phyloP scores from a whole-genome alignment of 2,888 invertebrate species.

The Slavum lentiscoides region DNA sequence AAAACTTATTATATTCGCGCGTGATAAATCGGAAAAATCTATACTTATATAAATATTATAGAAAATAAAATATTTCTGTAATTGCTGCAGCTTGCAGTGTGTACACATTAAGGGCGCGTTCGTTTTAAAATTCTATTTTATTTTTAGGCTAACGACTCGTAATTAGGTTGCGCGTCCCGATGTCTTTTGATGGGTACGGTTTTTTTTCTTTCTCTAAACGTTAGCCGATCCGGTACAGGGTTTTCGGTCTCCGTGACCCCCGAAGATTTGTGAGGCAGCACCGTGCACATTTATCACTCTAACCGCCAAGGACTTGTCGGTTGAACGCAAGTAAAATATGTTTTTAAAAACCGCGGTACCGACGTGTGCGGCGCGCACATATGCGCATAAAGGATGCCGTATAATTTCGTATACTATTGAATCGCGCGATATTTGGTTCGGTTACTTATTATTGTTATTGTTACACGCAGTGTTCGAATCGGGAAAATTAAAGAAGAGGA shows the following conservation, averaged over 20 bases:
- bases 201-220: constrained; percentile 36
- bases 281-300: constrained; percentile 43
- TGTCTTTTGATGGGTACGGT: constrained; percentile 40
- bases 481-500: too few relatives aligned
- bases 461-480: background rate
- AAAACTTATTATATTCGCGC: too few relatives aligned
- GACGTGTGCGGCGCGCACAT: background rate
- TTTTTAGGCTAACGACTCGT: constrained; percentile 40
- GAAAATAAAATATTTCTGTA: too few relatives aligned
- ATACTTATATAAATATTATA: too few relatives aligned
- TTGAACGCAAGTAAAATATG: constrained; percentile 17
- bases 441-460: background rate
- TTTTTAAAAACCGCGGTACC: too few relatives aligned
- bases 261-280: constrained; percentile 31
- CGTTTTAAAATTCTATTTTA: constrained; percentile 14
- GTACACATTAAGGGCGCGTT: background rate
- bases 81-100: background rate
- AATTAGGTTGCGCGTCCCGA: constrained; percentile 44
- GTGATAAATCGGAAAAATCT: too few relatives aligned
- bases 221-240: constrained; percentile 20
- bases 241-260: constrained; percentile 31
- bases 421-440: background rate
- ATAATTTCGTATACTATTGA: background rate
- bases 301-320: constrained; percentile 13
- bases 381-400: background rate